Conservation (phyloP, 23 tunicate genomes). For the Botrylloides violaceus region DNA sequence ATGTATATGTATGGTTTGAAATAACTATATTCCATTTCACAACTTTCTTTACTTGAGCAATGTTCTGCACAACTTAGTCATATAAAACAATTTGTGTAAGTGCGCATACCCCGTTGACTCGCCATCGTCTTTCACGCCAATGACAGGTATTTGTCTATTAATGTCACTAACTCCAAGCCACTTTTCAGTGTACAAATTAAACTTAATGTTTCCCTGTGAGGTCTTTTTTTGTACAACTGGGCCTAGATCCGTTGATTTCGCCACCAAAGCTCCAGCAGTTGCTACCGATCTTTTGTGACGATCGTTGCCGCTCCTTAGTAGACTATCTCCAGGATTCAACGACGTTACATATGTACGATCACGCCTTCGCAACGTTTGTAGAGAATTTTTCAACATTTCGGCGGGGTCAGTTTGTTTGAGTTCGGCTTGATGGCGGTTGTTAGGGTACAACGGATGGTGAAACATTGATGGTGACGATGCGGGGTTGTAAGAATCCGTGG, state of each 20-base stretch:
- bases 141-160: background rate
- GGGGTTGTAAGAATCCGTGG: background rate
- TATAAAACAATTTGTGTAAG: too few relatives aligned
- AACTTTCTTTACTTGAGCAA: too few relatives aligned
- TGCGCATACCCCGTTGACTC: background rate
- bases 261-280: constrained; percentile 1
- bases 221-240: constrained; percentile 7
- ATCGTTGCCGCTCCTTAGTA: background rate
- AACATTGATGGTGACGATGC: background rate
- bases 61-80: too few relatives aligned
- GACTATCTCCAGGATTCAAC: background rate
- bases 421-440: too few relatives aligned
- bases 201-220: constrained; percentile 3
- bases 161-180: constrained; percentile 3
- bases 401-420: too few relatives aligned
- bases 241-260: background rate
- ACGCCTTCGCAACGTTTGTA: background rate
- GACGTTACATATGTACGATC: too few relatives aligned
- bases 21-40: too few relatives aligned
- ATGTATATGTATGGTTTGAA: too few relatives aligned
- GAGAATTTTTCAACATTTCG: background rate
- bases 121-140: too few relatives aligned
- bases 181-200: background rate
- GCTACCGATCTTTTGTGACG: background rate
- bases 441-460: background rate